Percentiles rank a stretch among this genome's conserved stretches.
phyloP scores from a whole-genome alignment of 2,797 vertebrate species.

The Malurus leucopterus region DNA sequence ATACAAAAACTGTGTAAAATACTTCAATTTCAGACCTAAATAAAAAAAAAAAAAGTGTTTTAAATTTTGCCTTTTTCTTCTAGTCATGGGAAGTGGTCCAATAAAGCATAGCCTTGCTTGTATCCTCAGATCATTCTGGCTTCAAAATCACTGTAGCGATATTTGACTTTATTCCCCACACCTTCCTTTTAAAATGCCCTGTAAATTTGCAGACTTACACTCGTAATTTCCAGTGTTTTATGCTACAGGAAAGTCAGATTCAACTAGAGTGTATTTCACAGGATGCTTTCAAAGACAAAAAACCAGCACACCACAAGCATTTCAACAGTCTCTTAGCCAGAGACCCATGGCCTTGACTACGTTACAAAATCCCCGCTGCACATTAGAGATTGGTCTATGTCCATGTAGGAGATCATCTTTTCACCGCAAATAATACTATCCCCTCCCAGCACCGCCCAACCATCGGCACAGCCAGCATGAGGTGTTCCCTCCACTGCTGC shows the following conservation, averaged over 20 bases:
- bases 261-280: neutral
- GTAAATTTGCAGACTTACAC: neutral
- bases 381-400: neutral
- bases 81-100: neutral
- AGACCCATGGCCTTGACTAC: neutral
- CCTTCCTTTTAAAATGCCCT: neutral
- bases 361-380: neutral
- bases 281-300: neutral
- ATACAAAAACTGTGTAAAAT: neutral
- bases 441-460: rapidly evolving
- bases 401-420: neutral
- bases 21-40: neutral
- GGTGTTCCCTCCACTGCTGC: rapidly evolving
- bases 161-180: neutral
- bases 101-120: neutral
- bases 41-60: neutral
- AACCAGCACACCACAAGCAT: neutral
- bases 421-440: neutral
- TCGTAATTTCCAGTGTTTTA: neutral
- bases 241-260: neutral
- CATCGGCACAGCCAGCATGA: neutral
- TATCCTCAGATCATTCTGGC: neutral
- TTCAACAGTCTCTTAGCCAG: neutral
- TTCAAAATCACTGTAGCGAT: neutral
- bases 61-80: neutral